A percentile compares a stretch with the other conserved stretches of the same genome.
These are phyloP conservation scores for Trematocara stigmaticum DNA, from an alignment of 2,113 vertebrate species.

Conservation along the genomic window DNA sequence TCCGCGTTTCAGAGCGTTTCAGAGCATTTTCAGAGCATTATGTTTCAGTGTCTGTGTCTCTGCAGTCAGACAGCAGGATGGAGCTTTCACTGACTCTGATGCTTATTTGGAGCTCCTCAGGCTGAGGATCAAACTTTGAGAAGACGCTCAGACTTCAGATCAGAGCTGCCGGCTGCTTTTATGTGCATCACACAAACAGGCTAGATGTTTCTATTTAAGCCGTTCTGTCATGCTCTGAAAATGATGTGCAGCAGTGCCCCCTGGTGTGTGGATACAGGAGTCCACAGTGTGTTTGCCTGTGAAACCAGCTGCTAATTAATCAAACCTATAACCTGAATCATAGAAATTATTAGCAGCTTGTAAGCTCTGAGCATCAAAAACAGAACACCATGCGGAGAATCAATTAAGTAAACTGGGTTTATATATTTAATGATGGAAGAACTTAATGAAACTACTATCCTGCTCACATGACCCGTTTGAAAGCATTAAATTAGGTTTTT, in stretches of 20 bases:
- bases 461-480: neutral
- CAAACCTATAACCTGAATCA: neutral
- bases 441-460: neutral
- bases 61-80: neutral
- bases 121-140: neutral
- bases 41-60: neutral
- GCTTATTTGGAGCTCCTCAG: neutral
- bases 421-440: neutral
- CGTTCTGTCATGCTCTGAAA: neutral
- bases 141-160: neutral
- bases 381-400: neutral
- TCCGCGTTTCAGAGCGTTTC: neutral
- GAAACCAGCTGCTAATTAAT: neutral
- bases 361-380: neutral
- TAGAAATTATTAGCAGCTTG: neutral
- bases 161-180: neutral
- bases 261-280: neutral
- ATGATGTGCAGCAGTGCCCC: neutral
- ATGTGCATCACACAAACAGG: neutral
- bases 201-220: neutral
- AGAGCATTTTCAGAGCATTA: neutral
- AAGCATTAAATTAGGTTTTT: neutral
- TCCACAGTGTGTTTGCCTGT: neutral
- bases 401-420: neutral
- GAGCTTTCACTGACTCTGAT: neutral